Evolutionary conservation across 2,888 invertebrate species (phyloP).

Genomic region (Pseudoips prasinana): DNA sequence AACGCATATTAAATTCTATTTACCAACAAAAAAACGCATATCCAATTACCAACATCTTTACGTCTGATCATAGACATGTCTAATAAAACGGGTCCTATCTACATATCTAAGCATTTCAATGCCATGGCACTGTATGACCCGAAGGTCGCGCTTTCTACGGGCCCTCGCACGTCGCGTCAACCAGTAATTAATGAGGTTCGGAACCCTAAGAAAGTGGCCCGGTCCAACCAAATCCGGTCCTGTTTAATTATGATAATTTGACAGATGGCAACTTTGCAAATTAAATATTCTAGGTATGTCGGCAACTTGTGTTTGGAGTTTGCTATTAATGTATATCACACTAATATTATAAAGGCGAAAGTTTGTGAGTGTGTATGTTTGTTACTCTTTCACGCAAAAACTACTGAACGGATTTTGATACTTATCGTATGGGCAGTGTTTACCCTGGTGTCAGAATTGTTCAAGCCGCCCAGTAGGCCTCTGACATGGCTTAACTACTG

Average conservation of each 20-base stretch:
- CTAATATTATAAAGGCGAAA: too few relatives aligned
- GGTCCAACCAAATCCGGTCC: conserved; percentile 25
- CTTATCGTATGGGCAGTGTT: too few relatives aligned
- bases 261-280: conserved; percentile 24
- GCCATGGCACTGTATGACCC: conserved; percentile 45
- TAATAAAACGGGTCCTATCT: conserved; percentile 29
- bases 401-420: too few relatives aligned
- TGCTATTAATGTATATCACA: too few relatives aligned
- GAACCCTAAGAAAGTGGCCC: conserved; percentile 41
- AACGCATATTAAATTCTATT: background rate
- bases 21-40: conserved; percentile 15
- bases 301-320: conserved; percentile 6
- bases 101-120: conserved; percentile 36
- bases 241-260: conserved; percentile 32
- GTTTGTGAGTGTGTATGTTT: conserved; percentile 1
- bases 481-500: too few relatives aligned
- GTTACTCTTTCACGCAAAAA: background rate
- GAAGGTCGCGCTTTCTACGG: conserved; percentile 66
- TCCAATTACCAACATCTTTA: conserved; percentile 26
- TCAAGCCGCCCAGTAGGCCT: too few relatives aligned
- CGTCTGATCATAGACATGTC: conserved; percentile 17
- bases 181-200: conserved; percentile 51
- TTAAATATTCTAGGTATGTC: conserved; percentile 13
- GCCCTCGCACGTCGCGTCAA: conserved; percentile 57
- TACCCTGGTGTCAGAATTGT: too few relatives aligned